Evolutionary conservation across 2,888 invertebrate species (phyloP), one percentile per base, ranked within the genome.

Genomic region (Hypena proboscidalis): DNA sequence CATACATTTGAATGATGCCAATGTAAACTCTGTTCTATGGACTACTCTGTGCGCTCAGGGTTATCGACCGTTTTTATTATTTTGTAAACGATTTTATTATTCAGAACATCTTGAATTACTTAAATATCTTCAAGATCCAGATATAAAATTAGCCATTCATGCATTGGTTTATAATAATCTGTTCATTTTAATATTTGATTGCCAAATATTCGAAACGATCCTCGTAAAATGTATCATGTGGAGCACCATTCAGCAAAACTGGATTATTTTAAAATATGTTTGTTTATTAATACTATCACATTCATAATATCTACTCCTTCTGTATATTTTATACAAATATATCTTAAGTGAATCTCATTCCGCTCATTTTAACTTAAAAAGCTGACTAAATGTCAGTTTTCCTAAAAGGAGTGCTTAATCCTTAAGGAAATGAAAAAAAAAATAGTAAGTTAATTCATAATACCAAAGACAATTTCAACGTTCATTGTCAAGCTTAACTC

Each of bases 1-100:
- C 88, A 85, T 89, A 85, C 86, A 86, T 89, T 85, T 87, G 88
- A 89, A 88, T 88, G 89, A 89, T 85, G 85, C 83, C 80, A 83
- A 85, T 74, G 89, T 90, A 89, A 89, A 90, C 89, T 85, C 79
- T 79, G 74, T 69, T 75, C 81, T 79, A 75, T 81, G 70, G 73
- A 72, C 72, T 86, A 77, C 80, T 85, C 83, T 85, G 72, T 77
- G 64, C 39, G 14, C 14, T 22, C 74, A 90, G 88, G 89, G 88
- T 64, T 87, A 51, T 48, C 64, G 72, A 8, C 65, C 45, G 13
- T 34, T 40, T 47, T 48, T 49, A 39, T 56, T 36, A 47, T 25
- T 44, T 33, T 9, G 19, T 45, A 23, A 35, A 30, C 31, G 1
- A 29, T 36, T 39, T 43, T 25, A 46, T 19, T 48, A 32, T 36